phyloP scores from a whole-genome alignment of 2,113 vertebrate species.

The Malurus elegans region DNA sequence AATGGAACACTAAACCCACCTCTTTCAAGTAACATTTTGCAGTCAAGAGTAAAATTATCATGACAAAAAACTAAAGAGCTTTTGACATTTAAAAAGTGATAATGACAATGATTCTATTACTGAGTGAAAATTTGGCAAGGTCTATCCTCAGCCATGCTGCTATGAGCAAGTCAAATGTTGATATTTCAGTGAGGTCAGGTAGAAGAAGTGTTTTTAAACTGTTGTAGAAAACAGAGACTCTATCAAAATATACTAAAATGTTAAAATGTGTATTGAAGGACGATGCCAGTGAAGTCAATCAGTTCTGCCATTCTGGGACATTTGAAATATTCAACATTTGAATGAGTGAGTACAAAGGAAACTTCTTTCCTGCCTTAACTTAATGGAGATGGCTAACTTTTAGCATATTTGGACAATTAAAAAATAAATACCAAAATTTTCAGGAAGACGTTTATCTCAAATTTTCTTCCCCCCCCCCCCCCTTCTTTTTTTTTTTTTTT shows the following conservation, averaged over 20 bases:
- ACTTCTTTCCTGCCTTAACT: neutral
- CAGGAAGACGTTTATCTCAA: neutral
- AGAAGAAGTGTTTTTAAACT: neutral
- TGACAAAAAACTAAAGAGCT: neutral
- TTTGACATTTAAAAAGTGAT: neutral
- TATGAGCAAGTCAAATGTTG: neutral
- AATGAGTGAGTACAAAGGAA: neutral
- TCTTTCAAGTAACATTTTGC: neutral
- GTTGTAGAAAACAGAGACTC: neutral
- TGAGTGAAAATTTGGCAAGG: neutral
- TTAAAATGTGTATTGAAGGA: neutral
- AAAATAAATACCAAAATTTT: neutral
- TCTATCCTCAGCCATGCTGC: neutral
- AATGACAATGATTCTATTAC: neutral
- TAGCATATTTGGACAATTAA: neutral
- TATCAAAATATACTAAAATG: neutral
- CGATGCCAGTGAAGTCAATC: rapidly evolving
- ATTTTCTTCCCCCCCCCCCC: neutral
- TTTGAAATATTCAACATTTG: neutral
- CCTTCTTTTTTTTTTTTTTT: neutral
- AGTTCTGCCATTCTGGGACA: neutral
- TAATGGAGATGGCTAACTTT: neutral
- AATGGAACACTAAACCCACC: rapidly evolving
- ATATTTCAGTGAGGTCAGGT: neutral
- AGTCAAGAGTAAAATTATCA: neutral